These are phyloP conservation scores for Dinocampus coccinellae DNA, from an alignment of 2,888 invertebrate species.

Conservation along the genomic window DNA sequence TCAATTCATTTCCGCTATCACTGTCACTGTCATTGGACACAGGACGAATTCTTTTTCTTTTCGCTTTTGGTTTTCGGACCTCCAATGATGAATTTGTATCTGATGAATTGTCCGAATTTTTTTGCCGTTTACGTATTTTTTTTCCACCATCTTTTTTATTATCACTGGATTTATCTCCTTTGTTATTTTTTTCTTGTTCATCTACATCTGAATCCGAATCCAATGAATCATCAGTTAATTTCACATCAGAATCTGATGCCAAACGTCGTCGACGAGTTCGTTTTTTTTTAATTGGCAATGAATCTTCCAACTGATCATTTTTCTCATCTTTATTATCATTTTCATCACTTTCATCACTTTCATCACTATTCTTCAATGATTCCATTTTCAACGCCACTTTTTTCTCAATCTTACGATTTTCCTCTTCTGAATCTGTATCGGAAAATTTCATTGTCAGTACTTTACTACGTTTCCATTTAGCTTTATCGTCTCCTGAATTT, in stretches of 20 bases:
- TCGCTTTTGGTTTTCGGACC: constrained; percentile 51
- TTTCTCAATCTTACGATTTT: constrained; percentile 46
- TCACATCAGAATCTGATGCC: constrained; percentile 29
- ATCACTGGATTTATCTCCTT: constrained; percentile 14
- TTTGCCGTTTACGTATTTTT: constrained; percentile 43
- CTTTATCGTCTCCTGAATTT: constrained; percentile 34
- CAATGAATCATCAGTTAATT: constrained; percentile 29
- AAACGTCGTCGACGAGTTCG: constrained; percentile 27
- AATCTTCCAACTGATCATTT: not conserved
- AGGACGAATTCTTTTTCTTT: constrained; percentile 61
- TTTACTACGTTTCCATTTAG: constrained; percentile 55
- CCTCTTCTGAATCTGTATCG: constrained; percentile 59
- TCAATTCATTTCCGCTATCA: constrained; percentile 45
- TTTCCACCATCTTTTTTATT: constrained; percentile 43
- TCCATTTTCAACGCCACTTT: constrained; percentile 38
- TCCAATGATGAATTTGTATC: constrained; percentile 56
- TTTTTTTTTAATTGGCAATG: constrained; percentile 32
- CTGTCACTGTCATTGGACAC: constrained; percentile 55
- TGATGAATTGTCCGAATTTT: constrained; percentile 43
- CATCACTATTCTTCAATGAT: constrained; percentile 32
- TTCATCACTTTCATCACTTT: not conserved
- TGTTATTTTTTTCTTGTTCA: constrained; percentile 37
- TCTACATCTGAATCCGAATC: constrained; percentile 41
- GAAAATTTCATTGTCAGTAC: constrained; percentile 56
- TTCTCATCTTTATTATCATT: not conserved